Percentiles rank a stretch among this genome's conserved stretches.
phyloP scores from a whole-genome alignment of 2,888 invertebrate genomes.

The Lampropteryx suffumata region DNA sequence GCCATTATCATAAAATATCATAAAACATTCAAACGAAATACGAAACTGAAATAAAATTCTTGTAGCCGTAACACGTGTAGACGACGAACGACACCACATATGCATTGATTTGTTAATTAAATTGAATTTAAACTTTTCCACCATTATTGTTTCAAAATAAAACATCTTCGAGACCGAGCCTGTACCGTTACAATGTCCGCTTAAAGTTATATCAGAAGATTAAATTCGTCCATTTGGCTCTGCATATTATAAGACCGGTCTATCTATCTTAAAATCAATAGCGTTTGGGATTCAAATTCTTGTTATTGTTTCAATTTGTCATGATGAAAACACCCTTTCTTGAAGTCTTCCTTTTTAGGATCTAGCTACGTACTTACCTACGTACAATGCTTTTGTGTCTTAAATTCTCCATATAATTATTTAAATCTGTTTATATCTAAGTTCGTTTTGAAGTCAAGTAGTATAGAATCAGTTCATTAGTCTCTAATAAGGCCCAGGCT shows the following conservation, averaged over 20 bases:
- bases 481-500: too few relatives aligned
- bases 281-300: too few relatives aligned
- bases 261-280: not conserved
- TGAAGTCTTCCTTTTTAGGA: too few relatives aligned
- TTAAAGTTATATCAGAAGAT: slow-evolving; percentile 23
- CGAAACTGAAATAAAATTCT: slow-evolving; percentile 6
- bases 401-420: too few relatives aligned
- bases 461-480: too few relatives aligned
- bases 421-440: too few relatives aligned
- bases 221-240: slow-evolving; percentile 10
- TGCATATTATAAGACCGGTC: slow-evolving; percentile 24
- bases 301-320: too few relatives aligned
- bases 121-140: slow-evolving; percentile 33
- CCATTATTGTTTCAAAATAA: slow-evolving; percentile 25
- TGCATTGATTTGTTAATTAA: slow-evolving; percentile 20
- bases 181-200: slow-evolving; percentile 26
- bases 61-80: not conserved
- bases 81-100: slow-evolving; percentile 1
- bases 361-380: too few relatives aligned
- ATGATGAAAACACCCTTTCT: too few relatives aligned
- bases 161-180: slow-evolving; percentile 18
- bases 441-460: too few relatives aligned
- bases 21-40: slow-evolving; percentile 10
- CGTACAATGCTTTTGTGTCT: too few relatives aligned
- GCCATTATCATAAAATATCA: slow-evolving; percentile 16